Percentiles rank a stretch among this genome's conserved stretches.
phyloP scores from a whole-genome alignment of 2,797 vertebrate species.

The Anomalospiza imberbis region DNA sequence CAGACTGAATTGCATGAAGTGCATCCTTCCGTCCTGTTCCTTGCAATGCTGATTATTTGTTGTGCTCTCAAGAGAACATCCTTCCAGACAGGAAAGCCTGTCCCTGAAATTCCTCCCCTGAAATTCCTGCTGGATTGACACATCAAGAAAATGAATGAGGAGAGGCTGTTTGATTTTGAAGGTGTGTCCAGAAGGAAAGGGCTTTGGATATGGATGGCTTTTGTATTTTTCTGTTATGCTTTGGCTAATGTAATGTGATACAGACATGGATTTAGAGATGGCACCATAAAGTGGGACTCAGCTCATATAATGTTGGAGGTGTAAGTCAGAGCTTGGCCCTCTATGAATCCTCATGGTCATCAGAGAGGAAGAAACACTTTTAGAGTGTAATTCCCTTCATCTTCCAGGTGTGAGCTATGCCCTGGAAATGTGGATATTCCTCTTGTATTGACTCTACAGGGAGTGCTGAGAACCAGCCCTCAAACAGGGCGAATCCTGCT shows the following conservation, averaged over 20 bases:
- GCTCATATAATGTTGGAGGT: fast-evolving
- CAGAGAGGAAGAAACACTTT: background rate
- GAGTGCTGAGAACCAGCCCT: background rate
- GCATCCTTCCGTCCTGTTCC: background rate
- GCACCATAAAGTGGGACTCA: background rate
- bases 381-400: background rate
- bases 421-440: background rate
- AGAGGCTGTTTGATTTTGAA: background rate
- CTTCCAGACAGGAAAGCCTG: background rate
- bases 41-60: background rate
- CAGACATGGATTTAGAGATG: background rate
- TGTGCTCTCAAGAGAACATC: background rate
- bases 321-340: background rate
- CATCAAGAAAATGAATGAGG: background rate
- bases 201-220: background rate
- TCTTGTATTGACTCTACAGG: background rate
- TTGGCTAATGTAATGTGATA: background rate
- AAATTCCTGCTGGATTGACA: background rate
- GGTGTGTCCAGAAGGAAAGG: background rate
- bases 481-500: background rate
- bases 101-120: too few relatives aligned
- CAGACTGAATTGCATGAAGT: background rate
- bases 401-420: background rate
- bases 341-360: background rate
- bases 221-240: background rate